These are phyloP conservation scores for Ecliptopera silaceata DNA, from an alignment of 2,888 invertebrate species.

Conservation along the genomic window DNA sequence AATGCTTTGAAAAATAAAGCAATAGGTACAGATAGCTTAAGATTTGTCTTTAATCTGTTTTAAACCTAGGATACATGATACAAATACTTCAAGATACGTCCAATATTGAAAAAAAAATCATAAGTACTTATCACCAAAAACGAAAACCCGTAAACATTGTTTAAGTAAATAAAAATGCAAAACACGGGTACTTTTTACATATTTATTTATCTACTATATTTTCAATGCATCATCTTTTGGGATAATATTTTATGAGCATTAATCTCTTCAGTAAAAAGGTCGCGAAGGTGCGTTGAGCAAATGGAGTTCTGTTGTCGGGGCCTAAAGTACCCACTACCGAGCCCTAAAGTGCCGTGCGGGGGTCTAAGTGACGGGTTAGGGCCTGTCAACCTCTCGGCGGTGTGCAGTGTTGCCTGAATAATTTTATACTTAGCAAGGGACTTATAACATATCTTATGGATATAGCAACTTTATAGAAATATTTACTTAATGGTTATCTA, in stretches of 20 bases:
- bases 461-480: constrained; percentile 2
- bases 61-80: too few species aligned
- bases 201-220: background rate
- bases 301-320: constrained; percentile 73
- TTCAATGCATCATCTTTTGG: constrained; percentile 25
- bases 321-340: constrained; percentile 43
- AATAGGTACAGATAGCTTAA: too few species aligned
- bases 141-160: too few species aligned
- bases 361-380: constrained; percentile 22
- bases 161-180: too few species aligned
- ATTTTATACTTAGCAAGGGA: constrained; percentile 25
- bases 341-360: constrained; percentile 35
- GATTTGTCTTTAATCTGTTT: too few species aligned
- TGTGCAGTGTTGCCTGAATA: constrained; percentile 16
- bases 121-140: too few species aligned
- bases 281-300: constrained; percentile 57
- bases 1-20: too few species aligned
- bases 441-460: constrained; percentile 15
- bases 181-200: too few species aligned
- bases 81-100: too few species aligned
- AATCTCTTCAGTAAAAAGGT: constrained; percentile 51
- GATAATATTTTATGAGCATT: constrained; percentile 59
- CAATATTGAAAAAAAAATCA: too few species aligned
- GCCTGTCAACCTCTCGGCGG: constrained; percentile 11
- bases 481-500: background rate